Percentiles rank a stretch among this genome's conserved stretches.
Evolutionary conservation across 2,113 vertebrate species (phyloP).

Genomic region (Elephantulus edwardii): DNA sequence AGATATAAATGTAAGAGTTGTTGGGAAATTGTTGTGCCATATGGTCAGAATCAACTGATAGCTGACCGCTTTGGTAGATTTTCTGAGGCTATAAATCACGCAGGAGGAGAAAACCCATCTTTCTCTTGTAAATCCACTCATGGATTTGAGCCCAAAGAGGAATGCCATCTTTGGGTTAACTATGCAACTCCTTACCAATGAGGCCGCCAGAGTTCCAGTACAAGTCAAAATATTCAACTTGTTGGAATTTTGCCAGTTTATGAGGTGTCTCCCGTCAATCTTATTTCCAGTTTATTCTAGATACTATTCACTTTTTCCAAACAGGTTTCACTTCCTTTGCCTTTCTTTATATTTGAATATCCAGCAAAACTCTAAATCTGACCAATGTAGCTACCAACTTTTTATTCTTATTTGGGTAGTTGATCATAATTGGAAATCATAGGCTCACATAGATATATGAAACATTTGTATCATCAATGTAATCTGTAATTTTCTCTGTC

Average conservation of each 20-base stretch:
- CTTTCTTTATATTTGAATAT: not conserved
- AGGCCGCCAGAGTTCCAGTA: no score
- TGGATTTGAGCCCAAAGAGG: no score
- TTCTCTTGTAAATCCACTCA: no score
- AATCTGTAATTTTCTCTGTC: constrained; percentile 37
- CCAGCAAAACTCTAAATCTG: not conserved
- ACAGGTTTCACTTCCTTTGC: constrained; percentile 1
- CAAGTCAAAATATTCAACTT: not conserved
- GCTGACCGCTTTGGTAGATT: no score
- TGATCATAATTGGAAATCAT: not conserved
- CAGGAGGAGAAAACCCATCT: no score
- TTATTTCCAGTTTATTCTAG: not conserved
- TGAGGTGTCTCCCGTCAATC: not conserved
- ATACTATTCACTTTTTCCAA: not conserved
- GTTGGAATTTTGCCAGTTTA: not conserved
- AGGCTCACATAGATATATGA: not conserved
- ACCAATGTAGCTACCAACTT: not conserved
- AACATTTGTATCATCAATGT: not conserved
- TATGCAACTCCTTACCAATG: no score
- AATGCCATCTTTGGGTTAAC: no score
- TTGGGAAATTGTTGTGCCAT: not conserved
- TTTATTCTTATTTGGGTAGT: not conserved
- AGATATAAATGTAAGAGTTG: not conserved
- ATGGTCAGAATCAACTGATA: no score
- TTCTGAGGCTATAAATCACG: no score